A percentile compares a stretch with the other conserved stretches of the same genome.
Conservation (phyloP, 2,797 vertebrate species). For the Podargus strigoides region DNA sequence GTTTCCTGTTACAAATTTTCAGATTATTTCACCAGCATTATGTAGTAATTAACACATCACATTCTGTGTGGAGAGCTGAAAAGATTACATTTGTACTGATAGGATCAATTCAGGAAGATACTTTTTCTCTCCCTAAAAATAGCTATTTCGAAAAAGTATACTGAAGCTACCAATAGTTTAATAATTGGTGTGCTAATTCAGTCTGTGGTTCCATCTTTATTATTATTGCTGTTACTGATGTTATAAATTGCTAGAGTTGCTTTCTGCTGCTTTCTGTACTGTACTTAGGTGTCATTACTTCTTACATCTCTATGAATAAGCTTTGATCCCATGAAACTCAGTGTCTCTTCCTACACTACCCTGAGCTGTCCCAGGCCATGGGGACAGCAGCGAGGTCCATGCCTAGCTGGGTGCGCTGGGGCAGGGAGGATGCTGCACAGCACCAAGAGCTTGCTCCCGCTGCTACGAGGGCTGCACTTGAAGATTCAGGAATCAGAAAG, state of each 20-base stretch:
- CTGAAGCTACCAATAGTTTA: background rate
- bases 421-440: background rate
- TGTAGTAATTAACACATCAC: background rate
- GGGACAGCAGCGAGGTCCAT: accelerated
- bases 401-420: accelerated
- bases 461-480: accelerated
- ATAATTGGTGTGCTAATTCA: background rate
- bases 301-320: background rate
- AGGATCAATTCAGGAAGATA: background rate
- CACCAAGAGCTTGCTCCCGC: accelerated
- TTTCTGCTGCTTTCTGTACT: background rate
- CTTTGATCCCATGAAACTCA: background rate
- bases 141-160: background rate
- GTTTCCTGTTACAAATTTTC: background rate
- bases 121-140: background rate
- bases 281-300: background rate
- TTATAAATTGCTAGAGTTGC: background rate
- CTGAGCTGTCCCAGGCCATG: background rate
- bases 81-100: background rate
- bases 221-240: background rate
- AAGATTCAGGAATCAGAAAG: background rate
- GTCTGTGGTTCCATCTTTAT: background rate
- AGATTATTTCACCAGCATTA: background rate
- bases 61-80: background rate
- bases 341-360: background rate